Evolutionary conservation across 2,113 vertebrate genomes (phyloP), one percentile per base, ranked within the genome.

Genomic region (Strigops habroptila): DNA sequence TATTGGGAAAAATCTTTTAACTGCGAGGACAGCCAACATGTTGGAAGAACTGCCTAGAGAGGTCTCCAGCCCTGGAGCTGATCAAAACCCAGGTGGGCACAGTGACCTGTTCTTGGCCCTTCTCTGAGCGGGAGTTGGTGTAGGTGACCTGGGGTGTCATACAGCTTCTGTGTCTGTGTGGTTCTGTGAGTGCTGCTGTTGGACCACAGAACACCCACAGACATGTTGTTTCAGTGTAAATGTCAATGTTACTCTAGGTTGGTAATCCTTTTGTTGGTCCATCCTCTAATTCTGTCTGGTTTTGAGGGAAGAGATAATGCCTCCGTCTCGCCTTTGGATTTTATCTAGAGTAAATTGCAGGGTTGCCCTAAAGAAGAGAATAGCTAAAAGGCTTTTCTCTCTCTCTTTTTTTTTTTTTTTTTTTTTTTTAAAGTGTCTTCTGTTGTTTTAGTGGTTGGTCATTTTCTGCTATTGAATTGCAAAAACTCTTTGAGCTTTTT

Each of bases 131-230:
- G 18, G 16, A 70, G 22, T 4, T 73, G 71, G 18, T 30, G 15
- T 24, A 52, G 59, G 49, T 73, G 67, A 27, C 31, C 9, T 55
- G 48, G 23, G 23, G 15, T 53, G 46, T 41, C 21, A 1, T 14
- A 7, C 35, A 43, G 35, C 35, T 12, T 75, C 49, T 51, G 1
- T 22, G 17, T 43, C 4, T 30, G 5, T 1, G 1, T 4, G 5
- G 23, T 89, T 73, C 53, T 53, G 33, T 28, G 55, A 37, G 27
- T 18, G 48, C 71, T 87, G 70, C 65, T 39, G 28, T 44, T 73
- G 52, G 19, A 55, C 30, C 23, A 12, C 39, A 18, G 43, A 31
- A 18, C 74, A 9, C 1, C 2, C 27, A 25, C 0, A 6, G 39
- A 6, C 3, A 2, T 19, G 5, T 35, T 24, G 17, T 60, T 90